These are phyloP conservation scores for Aldabrachelys gigantea DNA, from an alignment of 2,113 vertebrate genomes.

Conservation along the genomic window DNA sequence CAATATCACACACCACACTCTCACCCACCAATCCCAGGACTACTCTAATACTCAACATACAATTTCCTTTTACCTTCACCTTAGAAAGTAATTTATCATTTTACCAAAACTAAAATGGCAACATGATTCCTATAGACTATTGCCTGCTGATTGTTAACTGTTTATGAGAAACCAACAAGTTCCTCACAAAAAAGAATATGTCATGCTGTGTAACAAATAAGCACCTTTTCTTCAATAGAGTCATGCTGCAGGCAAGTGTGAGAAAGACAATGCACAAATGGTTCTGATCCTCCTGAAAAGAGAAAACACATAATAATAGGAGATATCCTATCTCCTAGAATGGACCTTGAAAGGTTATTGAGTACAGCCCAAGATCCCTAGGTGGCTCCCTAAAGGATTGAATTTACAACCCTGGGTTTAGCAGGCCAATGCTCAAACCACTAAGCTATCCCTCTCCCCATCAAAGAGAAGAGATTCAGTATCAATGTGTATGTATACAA, in stretches of 20 bases:
- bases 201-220: not conserved
- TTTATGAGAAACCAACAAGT: not conserved
- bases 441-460: too few species aligned
- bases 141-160: not conserved
- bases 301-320: not conserved
- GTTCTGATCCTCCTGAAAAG: not conserved
- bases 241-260: not conserved
- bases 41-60: not conserved
- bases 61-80: conserved; percentile 1
- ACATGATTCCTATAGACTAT: not conserved
- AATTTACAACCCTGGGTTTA: too few species aligned
- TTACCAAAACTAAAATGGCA: conserved; percentile 1
- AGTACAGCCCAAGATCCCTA: too few species aligned
- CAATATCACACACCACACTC: not conserved
- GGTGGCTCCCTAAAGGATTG: too few species aligned
- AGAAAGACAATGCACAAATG: not conserved
- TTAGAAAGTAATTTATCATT: conserved; percentile 12
- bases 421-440: too few species aligned
- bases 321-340: too few species aligned
- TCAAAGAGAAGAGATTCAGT: not conserved
- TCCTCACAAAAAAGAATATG: not conserved
- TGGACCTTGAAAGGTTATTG: too few species aligned
- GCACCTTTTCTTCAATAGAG: not conserved
- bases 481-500: not conserved
- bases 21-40: not conserved